phyloP scores from a whole-genome alignment of 2,888 invertebrate species.

The Noctuana brunneofusca region DNA sequence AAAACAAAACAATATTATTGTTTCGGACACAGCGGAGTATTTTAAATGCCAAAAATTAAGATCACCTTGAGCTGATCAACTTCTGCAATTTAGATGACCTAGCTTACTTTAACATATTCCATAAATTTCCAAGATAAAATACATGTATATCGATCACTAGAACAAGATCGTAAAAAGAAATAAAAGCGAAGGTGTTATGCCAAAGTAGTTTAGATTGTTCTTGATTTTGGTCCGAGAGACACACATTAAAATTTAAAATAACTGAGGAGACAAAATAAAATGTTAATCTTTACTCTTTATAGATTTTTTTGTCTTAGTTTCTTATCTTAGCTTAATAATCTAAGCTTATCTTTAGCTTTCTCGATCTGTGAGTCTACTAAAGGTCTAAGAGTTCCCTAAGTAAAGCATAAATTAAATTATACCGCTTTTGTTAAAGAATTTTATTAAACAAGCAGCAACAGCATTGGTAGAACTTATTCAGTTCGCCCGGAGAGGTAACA shows the following conservation, averaged over 20 bases:
- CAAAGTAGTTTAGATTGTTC: background rate
- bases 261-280: too few relatives aligned
- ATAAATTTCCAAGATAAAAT: slow-evolving; percentile 18
- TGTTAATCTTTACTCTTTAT: background rate
- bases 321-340: background rate
- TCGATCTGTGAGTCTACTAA: background rate
- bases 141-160: background rate
- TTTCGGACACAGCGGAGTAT: too few relatives aligned
- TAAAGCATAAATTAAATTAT: too few relatives aligned
- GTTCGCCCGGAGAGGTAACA: too few relatives aligned
- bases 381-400: too few relatives aligned
- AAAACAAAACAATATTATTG: too few relatives aligned
- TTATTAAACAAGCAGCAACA: too few relatives aligned
- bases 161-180: slow-evolving; percentile 2
- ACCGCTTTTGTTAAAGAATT: too few relatives aligned
- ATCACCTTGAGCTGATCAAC: slow-evolving; percentile 17
- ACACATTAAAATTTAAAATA: background rate
- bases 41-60: slow-evolving; percentile 12
- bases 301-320: too few relatives aligned
- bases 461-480: too few relatives aligned
- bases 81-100: slow-evolving; percentile 25
- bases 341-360: background rate
- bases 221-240: background rate
- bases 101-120: slow-evolving; percentile 6
- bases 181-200: background rate